These are phyloP conservation scores for Cryptomyrus ogoouensis DNA, from an alignment of 2,113 vertebrate genomes.

Conservation along the genomic window DNA sequence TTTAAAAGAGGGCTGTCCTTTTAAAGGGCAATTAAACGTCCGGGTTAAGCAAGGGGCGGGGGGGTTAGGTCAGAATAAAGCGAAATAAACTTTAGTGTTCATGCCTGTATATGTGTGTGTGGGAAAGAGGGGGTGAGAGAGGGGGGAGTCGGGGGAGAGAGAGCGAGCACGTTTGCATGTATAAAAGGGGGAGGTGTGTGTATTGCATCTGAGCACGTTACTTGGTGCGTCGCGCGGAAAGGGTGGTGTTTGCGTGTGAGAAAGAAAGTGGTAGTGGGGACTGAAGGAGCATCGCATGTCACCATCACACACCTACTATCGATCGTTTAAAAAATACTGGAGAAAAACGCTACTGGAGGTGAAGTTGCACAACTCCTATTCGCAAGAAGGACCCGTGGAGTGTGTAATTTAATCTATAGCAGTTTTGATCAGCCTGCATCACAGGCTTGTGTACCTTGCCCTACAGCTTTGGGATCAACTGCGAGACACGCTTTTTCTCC, in stretches of 20 bases:
- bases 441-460: background rate
- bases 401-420: background rate
- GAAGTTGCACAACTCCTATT: background rate
- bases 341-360: background rate
- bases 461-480: background rate
- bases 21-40: conserved; percentile 1
- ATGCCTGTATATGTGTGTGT: conserved; percentile 21
- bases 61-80: conserved; percentile 15
- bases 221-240: conserved; percentile 5
- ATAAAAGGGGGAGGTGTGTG: background rate
- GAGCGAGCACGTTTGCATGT: background rate
- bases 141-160: background rate
- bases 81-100: conserved; percentile 9
- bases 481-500: background rate
- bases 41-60: background rate
- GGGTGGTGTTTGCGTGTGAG: background rate
- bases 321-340: background rate
- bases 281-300: conserved; percentile 4
- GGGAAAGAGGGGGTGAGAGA: background rate
- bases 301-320: background rate
- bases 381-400: background rate
- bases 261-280: conserved; percentile 37
- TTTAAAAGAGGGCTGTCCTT: conserved; percentile 13
- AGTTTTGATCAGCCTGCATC: background rate
- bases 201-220: conserved; percentile 29